These are phyloP conservation scores for Hypotaenidia philippensis DNA, from an alignment of 2,797 vertebrate species.

Conservation along the genomic window DNA sequence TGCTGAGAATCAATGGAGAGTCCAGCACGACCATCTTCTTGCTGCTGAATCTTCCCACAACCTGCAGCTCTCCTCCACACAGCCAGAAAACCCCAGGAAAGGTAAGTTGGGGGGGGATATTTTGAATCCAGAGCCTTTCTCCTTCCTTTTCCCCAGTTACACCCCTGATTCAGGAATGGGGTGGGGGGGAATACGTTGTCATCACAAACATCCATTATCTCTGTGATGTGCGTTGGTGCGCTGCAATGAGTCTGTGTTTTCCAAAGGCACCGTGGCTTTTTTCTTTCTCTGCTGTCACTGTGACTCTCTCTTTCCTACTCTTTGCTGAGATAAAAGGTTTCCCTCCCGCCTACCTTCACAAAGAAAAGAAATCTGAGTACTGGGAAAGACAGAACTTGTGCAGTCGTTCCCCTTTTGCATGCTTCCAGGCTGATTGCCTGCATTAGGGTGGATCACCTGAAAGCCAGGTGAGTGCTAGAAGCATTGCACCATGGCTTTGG, in stretches of 20 bases:
- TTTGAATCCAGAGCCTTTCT: not conserved
- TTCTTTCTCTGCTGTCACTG: not conserved
- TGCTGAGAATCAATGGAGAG: not conserved
- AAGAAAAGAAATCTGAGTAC: not conserved
- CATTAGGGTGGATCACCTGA: not conserved
- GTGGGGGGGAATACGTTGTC: not conserved
- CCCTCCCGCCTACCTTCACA: not conserved
- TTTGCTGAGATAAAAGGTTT: conserved; percentile 22
- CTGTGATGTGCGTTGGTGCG: not conserved
- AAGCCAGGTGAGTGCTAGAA: not conserved
- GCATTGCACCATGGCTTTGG: accelerated
- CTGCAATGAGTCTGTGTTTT: not conserved
- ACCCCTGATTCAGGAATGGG: not conserved
- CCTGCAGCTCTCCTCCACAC: not conserved
- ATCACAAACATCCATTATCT: not conserved
- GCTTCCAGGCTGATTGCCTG: not conserved
- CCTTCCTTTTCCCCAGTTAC: not conserved
- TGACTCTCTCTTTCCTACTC: not conserved
- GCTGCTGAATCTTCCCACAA: not conserved
- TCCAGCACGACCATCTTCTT: not conserved
- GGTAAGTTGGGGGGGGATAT: not conserved
- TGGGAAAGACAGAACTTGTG: not conserved
- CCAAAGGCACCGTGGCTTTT: not conserved
- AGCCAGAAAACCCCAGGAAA: not conserved
- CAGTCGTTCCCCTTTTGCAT: not conserved